Evolutionary conservation across 2,888 invertebrate genomes (phyloP).

Genomic region (Chalcis sispes): DNA sequence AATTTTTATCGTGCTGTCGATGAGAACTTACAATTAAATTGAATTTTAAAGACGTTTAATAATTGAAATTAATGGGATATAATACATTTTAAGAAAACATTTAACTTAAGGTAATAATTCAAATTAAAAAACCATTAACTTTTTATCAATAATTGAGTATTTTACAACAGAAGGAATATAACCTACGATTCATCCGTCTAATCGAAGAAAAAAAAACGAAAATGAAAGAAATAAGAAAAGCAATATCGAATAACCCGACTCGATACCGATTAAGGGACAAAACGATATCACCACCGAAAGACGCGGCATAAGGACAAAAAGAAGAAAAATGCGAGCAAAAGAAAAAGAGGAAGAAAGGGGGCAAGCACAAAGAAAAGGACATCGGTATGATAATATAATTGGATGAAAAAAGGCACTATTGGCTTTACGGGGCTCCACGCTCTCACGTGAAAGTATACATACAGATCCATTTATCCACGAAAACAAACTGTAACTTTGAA

Average conservation of each 20-base stretch:
- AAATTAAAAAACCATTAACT: neutral
- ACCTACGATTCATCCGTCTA: too few relatives aligned
- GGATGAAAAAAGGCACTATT: constrained; percentile 46
- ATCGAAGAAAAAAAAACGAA: constrained; percentile 1
- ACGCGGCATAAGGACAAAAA: neutral
- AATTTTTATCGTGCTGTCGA: too few relatives aligned
- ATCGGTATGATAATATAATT: constrained; percentile 49
- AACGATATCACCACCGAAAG: constrained; percentile 17
- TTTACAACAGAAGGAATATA: neutral
- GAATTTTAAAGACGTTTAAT: too few relatives aligned
- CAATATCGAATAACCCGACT: constrained; percentile 7
- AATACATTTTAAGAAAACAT: neutral
- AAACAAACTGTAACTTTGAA: constrained; percentile 52
- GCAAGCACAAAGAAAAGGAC: constrained; percentile 28
- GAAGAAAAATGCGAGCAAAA: neutral
- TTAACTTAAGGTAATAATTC: neutral
- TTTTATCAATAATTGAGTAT: neutral
- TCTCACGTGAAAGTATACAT: constrained; percentile 41
- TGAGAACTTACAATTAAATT: too few relatives aligned
- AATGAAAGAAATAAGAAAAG: neutral
- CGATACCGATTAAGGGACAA: constrained; percentile 31
- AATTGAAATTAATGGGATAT: too few relatives aligned
- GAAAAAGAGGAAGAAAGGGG: constrained; percentile 19
- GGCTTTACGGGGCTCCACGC: constrained; percentile 36
- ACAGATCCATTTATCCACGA: constrained; percentile 53